These are phyloP conservation scores for Phrynocephalus versicolor DNA, from an alignment of 2,113 vertebrate genomes.

Conservation along the genomic window DNA sequence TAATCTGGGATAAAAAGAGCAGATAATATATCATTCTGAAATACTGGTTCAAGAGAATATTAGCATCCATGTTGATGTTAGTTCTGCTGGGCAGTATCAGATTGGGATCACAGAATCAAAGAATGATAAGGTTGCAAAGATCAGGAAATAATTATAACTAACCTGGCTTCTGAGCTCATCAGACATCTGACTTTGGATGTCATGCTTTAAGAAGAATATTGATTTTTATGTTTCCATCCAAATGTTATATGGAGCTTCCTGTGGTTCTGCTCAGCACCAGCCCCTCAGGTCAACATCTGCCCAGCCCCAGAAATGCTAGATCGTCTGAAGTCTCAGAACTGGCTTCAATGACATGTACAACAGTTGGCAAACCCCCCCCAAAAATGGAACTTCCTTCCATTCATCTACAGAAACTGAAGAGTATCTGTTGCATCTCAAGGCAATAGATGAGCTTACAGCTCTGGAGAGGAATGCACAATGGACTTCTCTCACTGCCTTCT, in stretches of 20 bases:
- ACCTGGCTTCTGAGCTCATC: neutral
- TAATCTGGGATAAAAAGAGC: neutral
- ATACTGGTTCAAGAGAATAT: neutral
- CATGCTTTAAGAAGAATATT: neutral
- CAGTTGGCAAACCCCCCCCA: too few species aligned
- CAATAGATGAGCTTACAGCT: too few species aligned
- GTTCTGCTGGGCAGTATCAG: neutral
- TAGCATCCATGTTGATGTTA: neutral
- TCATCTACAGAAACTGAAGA: too few species aligned
- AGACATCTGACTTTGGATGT: neutral
- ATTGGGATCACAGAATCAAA: neutral
- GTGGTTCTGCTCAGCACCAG: neutral
- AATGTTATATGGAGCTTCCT: neutral
- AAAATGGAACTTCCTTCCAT: too few species aligned
- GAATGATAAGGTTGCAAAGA: too few species aligned
- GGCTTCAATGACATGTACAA: too few species aligned
- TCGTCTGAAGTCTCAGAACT: too few species aligned
- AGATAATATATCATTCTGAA: neutral
- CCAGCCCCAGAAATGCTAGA: neutral
- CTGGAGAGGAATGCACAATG: too few species aligned
- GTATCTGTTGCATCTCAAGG: too few species aligned
- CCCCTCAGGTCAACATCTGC: neutral
- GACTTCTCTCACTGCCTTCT: too few species aligned
- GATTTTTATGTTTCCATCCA: neutral
- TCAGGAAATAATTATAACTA: too few species aligned